Evolutionary conservation across 23 tunicate species (phyloP), one percentile per base, ranked within the genome.

Genomic region (Ciona savignyi): DNA sequence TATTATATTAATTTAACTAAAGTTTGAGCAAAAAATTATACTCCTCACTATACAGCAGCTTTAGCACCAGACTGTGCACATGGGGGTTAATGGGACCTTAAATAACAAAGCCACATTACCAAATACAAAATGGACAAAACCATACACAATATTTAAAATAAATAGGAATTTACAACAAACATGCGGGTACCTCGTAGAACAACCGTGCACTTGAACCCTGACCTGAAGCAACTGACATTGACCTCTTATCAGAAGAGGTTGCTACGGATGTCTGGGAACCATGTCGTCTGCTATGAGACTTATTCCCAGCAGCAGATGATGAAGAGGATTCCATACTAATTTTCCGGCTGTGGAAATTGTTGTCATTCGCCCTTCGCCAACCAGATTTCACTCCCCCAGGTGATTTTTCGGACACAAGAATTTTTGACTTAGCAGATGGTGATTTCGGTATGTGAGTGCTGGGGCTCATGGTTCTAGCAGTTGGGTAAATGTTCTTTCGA

Each of bases 361-460:
- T 35, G 23, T 56, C 34, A 2, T 32, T 67, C 32, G 65, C 66
- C 22, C 85, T 35, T 1, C 66, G 85, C 70, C 70, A 75, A 32
- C 24, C 29, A 15, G 49, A 20, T 4, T 30, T 26, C 35, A 32
- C 28, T 22, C 51, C 25, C 4, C 64, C 22, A 42, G 65, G 64
- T n/a, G 77, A 56, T 4, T 51, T 32, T 27, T 48, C 49, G 60
- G 32, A 32, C 32, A 72, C 77, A 1, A 72, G 27, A 11, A 71
- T 71, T 1, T 63, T 32, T 24, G 67, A 64, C 27, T 78, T 66
- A 15, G 83, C 71, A 6, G 86, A 70, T 0, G 95, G 95, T 1
- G 95, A 87, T 49, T 87, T 87, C 3, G 95, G 95, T 6, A 87
- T 60, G 35, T 74, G 86, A 20, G 71, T 71, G 19, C 51, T 29